phyloP scores from a whole-genome alignment of 2,888 invertebrate genomes.

The Seira musarum region DNA sequence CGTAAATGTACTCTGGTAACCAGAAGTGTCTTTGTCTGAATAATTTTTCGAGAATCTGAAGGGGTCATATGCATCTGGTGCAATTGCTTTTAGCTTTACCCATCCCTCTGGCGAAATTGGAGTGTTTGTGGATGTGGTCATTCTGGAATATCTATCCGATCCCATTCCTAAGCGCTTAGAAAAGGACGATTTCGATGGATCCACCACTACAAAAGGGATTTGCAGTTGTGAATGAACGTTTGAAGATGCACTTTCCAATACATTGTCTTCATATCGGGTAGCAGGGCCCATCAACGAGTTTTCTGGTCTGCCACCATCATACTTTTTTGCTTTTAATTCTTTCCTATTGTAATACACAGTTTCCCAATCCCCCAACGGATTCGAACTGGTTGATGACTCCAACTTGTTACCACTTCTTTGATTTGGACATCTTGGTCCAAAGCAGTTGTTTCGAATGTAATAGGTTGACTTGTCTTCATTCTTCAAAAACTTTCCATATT shows the following conservation, averaged over 20 bases:
- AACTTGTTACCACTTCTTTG: not conserved
- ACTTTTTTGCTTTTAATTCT: slow-evolving; percentile 29
- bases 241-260: slow-evolving; percentile 42
- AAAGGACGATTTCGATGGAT: slow-evolving; percentile 12
- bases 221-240: slow-evolving; percentile 46
- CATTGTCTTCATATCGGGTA: slow-evolving; percentile 24
- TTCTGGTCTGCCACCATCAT: slow-evolving; percentile 4
- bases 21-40: not conserved
- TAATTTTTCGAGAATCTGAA: slow-evolving; percentile 49
- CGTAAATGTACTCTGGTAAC: slow-evolving; percentile 28
- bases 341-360: slow-evolving; percentile 38
- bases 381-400: too few relatives aligned
- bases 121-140: slow-evolving; percentile 41
- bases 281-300: not conserved
- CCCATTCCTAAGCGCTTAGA: slow-evolving; percentile 15
- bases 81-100: slow-evolving; percentile 66
- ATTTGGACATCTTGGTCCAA: slow-evolving; percentile 55
- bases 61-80: slow-evolving; percentile 63
- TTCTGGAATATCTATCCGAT: slow-evolving; percentile 36
- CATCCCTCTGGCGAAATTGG: slow-evolving; percentile 55
- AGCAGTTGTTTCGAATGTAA: slow-evolving; percentile 59
- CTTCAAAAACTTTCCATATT: not conserved
- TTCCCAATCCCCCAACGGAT: slow-evolving; percentile 56
- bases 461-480: slow-evolving; percentile 48
- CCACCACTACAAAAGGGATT: slow-evolving; percentile 47